phyloP scores from a whole-genome alignment of 2,888 invertebrate genomes.

The Drosophila engyochracea region DNA sequence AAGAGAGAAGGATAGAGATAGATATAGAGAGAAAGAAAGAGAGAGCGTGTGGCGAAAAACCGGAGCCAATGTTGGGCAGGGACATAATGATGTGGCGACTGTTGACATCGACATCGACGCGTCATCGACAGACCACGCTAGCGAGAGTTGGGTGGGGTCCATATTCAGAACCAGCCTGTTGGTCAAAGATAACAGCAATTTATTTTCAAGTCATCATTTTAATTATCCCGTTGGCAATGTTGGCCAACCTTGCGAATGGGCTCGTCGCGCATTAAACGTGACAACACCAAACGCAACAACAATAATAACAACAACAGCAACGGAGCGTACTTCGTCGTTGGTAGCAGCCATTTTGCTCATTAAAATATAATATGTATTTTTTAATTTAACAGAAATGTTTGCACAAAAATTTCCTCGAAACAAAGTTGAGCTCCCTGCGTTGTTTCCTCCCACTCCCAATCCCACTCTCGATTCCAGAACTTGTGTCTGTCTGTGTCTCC shows the following conservation, averaged over 20 bases:
- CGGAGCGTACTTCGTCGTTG: slow-evolving; percentile 29
- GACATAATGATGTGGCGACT: slow-evolving; percentile 67
- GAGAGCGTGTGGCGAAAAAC: slow-evolving; percentile 20
- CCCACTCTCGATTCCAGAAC: slow-evolving; percentile 30
- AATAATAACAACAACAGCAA: slow-evolving; percentile 15
- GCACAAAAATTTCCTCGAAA: slow-evolving; percentile 82
- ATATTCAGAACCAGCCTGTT: slow-evolving; percentile 70
- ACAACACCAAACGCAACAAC: slow-evolving; percentile 52
- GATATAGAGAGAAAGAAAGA: background rate
- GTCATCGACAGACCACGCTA: slow-evolving; percentile 65
- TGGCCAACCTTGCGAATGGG: slow-evolving; percentile 68
- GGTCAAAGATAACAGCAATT: slow-evolving; percentile 84
- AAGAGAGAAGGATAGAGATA: background rate
- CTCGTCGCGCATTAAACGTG: slow-evolving; percentile 76
- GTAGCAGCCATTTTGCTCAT: slow-evolving; percentile 82
- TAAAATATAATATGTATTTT: slow-evolving; percentile 85
- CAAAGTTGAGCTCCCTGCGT: slow-evolving; percentile 66
- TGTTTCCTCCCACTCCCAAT: slow-evolving; percentile 49
- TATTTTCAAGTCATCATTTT: slow-evolving; percentile 84
- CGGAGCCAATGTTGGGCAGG: slow-evolving; percentile 32
- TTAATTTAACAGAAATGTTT: slow-evolving; percentile 85
- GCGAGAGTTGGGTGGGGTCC: slow-evolving; percentile 1
- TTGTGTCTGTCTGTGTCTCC: slow-evolving; percentile 55
- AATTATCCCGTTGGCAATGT: slow-evolving; percentile 82
- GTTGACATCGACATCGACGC: slow-evolving; percentile 69